phyloP scores from a whole-genome alignment of 53 echinoderm and acorn worm genomes.

The Actinopyga echinites region DNA sequence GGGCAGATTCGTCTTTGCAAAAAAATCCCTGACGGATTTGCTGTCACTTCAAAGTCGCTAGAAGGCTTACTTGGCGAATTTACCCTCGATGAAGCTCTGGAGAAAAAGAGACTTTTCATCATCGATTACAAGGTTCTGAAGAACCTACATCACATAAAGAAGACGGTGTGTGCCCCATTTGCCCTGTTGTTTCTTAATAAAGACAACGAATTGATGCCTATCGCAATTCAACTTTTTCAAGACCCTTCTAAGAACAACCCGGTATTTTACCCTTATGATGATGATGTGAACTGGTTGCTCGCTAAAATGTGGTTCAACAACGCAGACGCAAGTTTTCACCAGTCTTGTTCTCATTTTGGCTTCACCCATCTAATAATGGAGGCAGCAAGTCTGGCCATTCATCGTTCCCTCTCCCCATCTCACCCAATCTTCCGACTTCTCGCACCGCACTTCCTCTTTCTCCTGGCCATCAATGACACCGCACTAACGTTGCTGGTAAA shows the following conservation, averaged over 20 bases:
- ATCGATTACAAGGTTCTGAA: slow-evolving; percentile 58
- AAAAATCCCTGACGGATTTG: slow-evolving; percentile 33
- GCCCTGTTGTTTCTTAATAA: background rate
- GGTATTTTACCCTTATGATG: slow-evolving; percentile 80
- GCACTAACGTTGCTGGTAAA: slow-evolving; percentile 40
- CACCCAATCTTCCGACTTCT: slow-evolving; percentile 86
- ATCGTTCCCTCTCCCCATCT: slow-evolving; percentile 77
- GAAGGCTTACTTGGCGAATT: slow-evolving; percentile 50
- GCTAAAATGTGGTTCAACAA: slow-evolving; percentile 97
- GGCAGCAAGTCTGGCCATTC: slow-evolving; percentile 58
- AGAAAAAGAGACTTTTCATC: slow-evolving; percentile 59
- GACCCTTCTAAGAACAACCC: background rate
- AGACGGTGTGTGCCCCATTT: slow-evolving; percentile 10
- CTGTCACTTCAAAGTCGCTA: slow-evolving; percentile 58
- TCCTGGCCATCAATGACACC: slow-evolving; percentile 70
- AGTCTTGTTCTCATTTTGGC: slow-evolving; percentile 73
- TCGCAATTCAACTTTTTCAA: slow-evolving; percentile 12
- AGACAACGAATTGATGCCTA: background rate
- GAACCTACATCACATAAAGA: slow-evolving; percentile 53
- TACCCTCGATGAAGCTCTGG: slow-evolving; percentile 62
- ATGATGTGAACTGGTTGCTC: slow-evolving; percentile 77
- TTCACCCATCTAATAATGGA: slow-evolving; percentile 73
- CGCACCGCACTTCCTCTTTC: slow-evolving; percentile 83
- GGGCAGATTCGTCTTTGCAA: background rate
- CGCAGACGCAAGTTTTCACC: slow-evolving; percentile 87